phyloP scores from a whole-genome alignment of 2,888 invertebrate species.

The Hemicrepidius hirtus region DNA sequence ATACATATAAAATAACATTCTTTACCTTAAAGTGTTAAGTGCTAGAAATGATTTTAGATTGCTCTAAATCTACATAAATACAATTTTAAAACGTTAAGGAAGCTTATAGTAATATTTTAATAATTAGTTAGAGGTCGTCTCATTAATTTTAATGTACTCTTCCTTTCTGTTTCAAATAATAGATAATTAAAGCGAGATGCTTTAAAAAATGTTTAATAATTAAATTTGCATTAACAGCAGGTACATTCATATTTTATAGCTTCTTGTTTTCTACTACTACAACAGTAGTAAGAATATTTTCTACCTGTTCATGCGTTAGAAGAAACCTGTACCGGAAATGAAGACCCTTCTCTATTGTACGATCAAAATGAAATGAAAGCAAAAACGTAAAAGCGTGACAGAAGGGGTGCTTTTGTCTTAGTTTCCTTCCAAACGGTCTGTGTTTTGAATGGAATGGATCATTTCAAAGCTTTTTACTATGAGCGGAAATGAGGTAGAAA shows the following conservation, averaged over 20 bases:
- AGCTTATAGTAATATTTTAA: too few species aligned
- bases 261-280: too few species aligned
- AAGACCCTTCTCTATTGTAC: constrained; percentile 25
- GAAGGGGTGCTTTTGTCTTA: constrained; percentile 30
- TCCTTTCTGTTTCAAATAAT: not conserved
- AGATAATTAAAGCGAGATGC: not conserved
- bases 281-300: not conserved
- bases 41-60: too few species aligned
- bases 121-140: too few species aligned
- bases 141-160: too few species aligned
- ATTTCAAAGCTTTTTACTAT: constrained; percentile 4
- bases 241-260: not conserved
- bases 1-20: too few species aligned
- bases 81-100: too few species aligned
- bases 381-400: constrained; percentile 33
- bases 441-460: constrained; percentile 14
- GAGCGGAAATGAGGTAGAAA: constrained; percentile 8
- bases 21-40: too few species aligned
- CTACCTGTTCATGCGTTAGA: constrained; percentile 11
- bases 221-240: not conserved
- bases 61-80: too few species aligned
- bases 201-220: too few species aligned
- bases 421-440: constrained; percentile 11
- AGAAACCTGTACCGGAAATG: constrained; percentile 22
- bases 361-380: constrained; percentile 27